Evolutionary conservation across 2,797 vertebrate genomes (phyloP).

Genomic region (Pitangus sulphuratus): DNA sequence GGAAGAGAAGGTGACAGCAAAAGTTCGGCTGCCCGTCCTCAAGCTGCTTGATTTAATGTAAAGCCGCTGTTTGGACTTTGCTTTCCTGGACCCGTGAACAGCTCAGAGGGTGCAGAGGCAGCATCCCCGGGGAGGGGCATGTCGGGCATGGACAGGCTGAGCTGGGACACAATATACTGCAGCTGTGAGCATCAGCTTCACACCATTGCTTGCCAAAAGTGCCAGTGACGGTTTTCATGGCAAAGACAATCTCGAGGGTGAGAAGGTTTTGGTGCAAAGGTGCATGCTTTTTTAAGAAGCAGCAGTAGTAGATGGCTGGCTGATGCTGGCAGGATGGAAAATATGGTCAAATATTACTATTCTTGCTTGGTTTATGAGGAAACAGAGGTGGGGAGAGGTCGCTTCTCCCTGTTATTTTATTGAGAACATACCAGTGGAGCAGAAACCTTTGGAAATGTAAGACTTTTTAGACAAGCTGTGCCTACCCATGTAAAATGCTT

Average conservation of each 20-base stretch:
- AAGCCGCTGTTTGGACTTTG: not conserved
- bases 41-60: not conserved
- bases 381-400: not conserved
- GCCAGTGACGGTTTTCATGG: not conserved
- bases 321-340: not conserved
- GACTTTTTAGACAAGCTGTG: not conserved
- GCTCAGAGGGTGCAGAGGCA: not conserved
- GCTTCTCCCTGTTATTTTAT: not conserved
- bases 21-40: not conserved
- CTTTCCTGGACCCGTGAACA: not conserved
- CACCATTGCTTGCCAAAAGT: not conserved
- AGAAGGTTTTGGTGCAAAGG: not conserved
- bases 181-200: not conserved
- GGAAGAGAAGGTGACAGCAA: not conserved
- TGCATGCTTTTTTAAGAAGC: not conserved
- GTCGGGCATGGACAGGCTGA: not conserved
- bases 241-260: not conserved
- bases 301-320: not conserved
- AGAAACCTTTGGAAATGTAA: not conserved
- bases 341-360: not conserved
- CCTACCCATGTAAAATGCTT: not conserved
- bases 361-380: not conserved
- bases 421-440: not conserved
- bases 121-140: not conserved
- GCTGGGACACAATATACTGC: not conserved